Percentiles rank a stretch among this genome's conserved stretches.
phyloP scores from a whole-genome alignment of 2,113 vertebrate species.

The Atlantisia rogersi region DNA sequence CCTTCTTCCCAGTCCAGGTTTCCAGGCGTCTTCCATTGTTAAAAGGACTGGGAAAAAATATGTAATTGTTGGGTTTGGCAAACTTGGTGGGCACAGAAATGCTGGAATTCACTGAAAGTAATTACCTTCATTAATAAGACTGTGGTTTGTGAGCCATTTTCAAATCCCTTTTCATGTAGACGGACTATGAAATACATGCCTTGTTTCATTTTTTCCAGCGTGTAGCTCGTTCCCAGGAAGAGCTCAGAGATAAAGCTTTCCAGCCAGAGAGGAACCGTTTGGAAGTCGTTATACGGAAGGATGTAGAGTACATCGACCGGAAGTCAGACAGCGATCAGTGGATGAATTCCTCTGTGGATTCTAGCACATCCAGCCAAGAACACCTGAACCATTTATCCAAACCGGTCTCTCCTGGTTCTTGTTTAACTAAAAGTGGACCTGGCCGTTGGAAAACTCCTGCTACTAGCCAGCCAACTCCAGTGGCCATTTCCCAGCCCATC shows the following conservation, averaged over 20 bases:
- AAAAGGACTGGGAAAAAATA: not conserved
- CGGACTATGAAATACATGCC: not conserved
- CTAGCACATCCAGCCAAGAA: constrained; percentile 94
- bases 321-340: constrained; percentile 84
- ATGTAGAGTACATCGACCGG: constrained; percentile 72
- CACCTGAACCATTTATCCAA: constrained; percentile 90
- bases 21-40: not conserved
- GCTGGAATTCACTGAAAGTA: not conserved
- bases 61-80: not conserved
- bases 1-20: not conserved
- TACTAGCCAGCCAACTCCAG: constrained; percentile 66
- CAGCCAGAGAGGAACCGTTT: constrained; percentile 79
- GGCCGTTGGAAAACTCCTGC: constrained; percentile 97
- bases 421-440: constrained; percentile 91
- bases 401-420: constrained; percentile 80
- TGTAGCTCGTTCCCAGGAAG: constrained; percentile 90
- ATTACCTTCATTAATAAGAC: not conserved
- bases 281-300: constrained; percentile 81
- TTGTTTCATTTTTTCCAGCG: constrained; percentile 74
- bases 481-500: constrained; percentile 78
- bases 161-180: not conserved
- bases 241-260: constrained; percentile 79
- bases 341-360: constrained; percentile 91
- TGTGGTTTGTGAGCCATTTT: not conserved
- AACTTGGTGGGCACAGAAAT: not conserved